Base-by-base conservation (phyloP, 2,888 invertebrate genomes). In the Oscheius sp. region DNA sequence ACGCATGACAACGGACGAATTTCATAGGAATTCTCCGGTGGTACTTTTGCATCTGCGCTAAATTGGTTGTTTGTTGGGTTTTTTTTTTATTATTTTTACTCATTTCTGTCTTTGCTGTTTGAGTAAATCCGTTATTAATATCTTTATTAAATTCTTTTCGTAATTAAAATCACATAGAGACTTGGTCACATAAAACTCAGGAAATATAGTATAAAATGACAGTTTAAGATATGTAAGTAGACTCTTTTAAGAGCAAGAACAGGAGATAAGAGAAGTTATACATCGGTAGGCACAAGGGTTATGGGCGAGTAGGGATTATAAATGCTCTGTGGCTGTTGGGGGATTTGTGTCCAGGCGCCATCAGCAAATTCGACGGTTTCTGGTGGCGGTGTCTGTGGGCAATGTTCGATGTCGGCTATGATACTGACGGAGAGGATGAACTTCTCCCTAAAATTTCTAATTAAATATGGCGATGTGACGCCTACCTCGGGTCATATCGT, bases 401-500 rank as follows among this genome's bases (percentile, higher is more conserved):
- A 86, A 70, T 87, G 84, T 72, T 88, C 88, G 71, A 89, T 87
- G 70, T 89, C 89, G 63, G 89, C 84, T 84, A 89, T 87, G 74
- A 88, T 87, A 41, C 80, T 82, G n/a, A 88, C 88, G 25, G 84
- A 84, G 73, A 97, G 91, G 75, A 97, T 93, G 87, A 96, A 93
- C 89, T 95, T 93, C 46, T 93, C 93, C 84, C 95, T 94, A 79
- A 46, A 86, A 82, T 35, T 23, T 29, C 46, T 7, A 41, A 21
- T 25, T 41, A n/a, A n/a, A n/a, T 25, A 9, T 23, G 13, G 49
- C 3, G 18, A 49, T 3, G 2, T 7, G 13, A 55, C 9, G 12
- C n/a, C 9, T 27, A 84, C 81, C 77, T 80, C 27, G 88, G 87
- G 88, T 96, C 95, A 91, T 97, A 97, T 78, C 93, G 92, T 88